phyloP scores from a whole-genome alignment of 2,888 invertebrate genomes.

The Lydus trimaculatus region DNA sequence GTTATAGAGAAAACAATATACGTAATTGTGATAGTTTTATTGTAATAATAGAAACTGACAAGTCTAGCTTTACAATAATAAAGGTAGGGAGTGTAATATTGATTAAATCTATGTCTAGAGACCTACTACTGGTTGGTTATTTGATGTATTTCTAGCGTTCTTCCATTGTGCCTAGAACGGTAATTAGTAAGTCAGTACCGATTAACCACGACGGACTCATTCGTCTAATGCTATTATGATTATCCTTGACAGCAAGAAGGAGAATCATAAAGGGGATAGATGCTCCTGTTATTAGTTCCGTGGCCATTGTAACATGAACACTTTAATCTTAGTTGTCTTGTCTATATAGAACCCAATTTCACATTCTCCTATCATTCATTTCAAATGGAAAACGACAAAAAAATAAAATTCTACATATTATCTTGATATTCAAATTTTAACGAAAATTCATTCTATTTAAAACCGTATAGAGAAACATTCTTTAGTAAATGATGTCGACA shows the following conservation, averaged over 20 bases:
- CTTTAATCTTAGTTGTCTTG: constrained; percentile 24
- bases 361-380: background rate
- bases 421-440: background rate
- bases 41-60: background rate
- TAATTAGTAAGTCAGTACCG: constrained; percentile 61
- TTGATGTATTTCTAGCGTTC: constrained; percentile 47
- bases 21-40: background rate
- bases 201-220: constrained; percentile 61
- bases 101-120: constrained; percentile 7
- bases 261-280: constrained; percentile 39
- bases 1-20: background rate
- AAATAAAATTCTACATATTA: background rate
- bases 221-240: constrained; percentile 62
- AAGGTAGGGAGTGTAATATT: constrained; percentile 3
- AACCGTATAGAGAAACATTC: background rate
- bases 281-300: constrained; percentile 44
- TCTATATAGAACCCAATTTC: constrained; percentile 11
- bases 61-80: background rate
- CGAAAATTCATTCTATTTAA: background rate
- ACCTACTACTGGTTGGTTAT: constrained; percentile 15
- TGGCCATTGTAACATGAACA: constrained; percentile 35
- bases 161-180: constrained; percentile 53
- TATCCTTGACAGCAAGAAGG: constrained; percentile 58
- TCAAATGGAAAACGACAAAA: background rate
- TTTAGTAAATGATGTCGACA: background rate